Evolutionary conservation across 2,797 vertebrate species (phyloP).

Genomic region (Aselliscus stoliczkanus): DNA sequence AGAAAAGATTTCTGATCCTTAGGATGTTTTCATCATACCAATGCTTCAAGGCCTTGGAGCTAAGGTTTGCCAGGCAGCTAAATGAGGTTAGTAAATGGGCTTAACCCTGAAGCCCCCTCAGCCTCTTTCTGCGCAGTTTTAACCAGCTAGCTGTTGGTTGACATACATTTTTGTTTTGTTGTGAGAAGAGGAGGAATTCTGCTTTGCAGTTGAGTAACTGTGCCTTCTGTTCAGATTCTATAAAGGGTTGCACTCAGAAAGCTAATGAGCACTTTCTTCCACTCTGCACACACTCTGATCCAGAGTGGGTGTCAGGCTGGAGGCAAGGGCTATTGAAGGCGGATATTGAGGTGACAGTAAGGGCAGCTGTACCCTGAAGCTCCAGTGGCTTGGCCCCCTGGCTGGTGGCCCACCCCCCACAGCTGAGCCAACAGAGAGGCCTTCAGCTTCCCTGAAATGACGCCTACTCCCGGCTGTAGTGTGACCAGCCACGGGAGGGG

Average conservation of each 20-base stretch:
- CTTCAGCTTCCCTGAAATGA: constrained; percentile 8
- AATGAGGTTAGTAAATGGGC: background rate
- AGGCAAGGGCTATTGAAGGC: background rate
- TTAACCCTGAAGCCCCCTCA: background rate
- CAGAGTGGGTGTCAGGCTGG: background rate
- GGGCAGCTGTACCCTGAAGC: background rate
- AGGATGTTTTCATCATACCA: background rate
- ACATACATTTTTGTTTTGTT: constrained; percentile 29
- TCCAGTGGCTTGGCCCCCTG: background rate
- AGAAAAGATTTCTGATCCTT: background rate
- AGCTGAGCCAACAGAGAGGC: background rate
- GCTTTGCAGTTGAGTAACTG: constrained; percentile 26
- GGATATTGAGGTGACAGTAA: background rate
- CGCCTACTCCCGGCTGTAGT: background rate
- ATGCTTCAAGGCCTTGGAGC: background rate
- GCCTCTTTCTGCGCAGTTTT: background rate
- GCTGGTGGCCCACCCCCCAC: background rate
- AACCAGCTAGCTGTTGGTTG: background rate
- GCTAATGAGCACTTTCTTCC: background rate
- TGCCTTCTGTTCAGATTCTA: constrained; percentile 20
- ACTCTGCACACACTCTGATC: background rate
- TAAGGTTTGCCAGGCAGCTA: background rate
- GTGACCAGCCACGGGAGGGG: background rate
- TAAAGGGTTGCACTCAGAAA: constrained; percentile 3
- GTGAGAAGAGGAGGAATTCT: background rate